These are phyloP conservation scores for Dicyrtoma fusca DNA, from an alignment of 2,888 invertebrate species.

Conservation along the genomic window DNA sequence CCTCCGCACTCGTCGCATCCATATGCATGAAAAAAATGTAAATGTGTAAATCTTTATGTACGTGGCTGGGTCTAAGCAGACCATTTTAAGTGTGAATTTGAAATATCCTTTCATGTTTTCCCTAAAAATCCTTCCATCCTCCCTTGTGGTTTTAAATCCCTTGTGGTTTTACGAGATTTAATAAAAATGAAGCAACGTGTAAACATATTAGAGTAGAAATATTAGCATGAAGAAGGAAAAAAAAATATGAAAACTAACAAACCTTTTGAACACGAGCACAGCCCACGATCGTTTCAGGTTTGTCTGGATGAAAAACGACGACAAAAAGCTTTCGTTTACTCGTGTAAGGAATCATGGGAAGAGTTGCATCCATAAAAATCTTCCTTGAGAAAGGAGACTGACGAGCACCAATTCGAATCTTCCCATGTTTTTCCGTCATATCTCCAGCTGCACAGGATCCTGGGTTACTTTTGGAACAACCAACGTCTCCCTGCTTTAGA, in stretches of 20 bases:
- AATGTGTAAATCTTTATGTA: too few species aligned
- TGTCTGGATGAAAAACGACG: conserved; percentile 56
- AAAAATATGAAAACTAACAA: conserved; percentile 5
- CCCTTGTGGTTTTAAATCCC: too few species aligned
- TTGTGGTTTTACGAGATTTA: too few species aligned
- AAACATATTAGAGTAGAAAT: too few species aligned
- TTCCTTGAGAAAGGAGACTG: conserved; percentile 56
- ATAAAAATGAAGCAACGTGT: too few species aligned
- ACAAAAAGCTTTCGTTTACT: conserved; percentile 54
- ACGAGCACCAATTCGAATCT: conserved; percentile 61
- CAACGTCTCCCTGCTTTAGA: conserved; percentile 64
- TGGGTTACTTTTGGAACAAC: conserved; percentile 58
- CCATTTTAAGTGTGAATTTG: too few species aligned
- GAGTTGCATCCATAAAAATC: conserved; percentile 57
- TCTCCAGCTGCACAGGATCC: conserved; percentile 67
- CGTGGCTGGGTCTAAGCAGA: too few species aligned
- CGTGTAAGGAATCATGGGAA: conserved; percentile 54
- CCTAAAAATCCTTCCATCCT: too few species aligned
- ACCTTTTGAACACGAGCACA: conserved; percentile 55
- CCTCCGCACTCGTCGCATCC: too few species aligned
- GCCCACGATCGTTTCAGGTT: conserved; percentile 55
- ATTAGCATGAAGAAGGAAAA: too few species aligned
- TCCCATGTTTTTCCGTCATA: conserved; percentile 74
- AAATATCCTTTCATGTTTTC: too few species aligned
- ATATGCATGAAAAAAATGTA: too few species aligned